Evolutionary conservation across 53 echinoderm and acorn worm genomes (phyloP).

Genomic region (Antedon mediterranea): DNA sequence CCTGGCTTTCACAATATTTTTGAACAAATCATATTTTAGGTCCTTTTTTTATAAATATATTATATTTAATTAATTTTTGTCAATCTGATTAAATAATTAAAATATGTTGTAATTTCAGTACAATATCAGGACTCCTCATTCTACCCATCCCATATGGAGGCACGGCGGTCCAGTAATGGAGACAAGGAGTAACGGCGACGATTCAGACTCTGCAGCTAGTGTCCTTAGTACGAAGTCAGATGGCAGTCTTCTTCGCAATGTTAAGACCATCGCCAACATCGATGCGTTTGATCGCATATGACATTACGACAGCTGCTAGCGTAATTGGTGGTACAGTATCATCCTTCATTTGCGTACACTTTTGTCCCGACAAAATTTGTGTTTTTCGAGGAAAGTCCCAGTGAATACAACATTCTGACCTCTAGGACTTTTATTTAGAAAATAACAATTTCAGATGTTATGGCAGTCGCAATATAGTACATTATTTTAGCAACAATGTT

Average conservation of each 20-base stretch:
- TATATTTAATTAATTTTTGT: too few species aligned
- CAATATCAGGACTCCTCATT: conserved; percentile 37
- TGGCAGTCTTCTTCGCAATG: conserved; percentile 4
- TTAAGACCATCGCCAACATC: conserved; percentile 1
- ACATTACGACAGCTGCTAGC: background rate
- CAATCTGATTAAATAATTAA: background rate
- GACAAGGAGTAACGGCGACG: conserved; percentile 53
- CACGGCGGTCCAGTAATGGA: conserved; percentile 41
- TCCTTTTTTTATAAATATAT: too few species aligned
- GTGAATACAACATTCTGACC: too few species aligned
- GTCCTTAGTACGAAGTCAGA: conserved; percentile 41
- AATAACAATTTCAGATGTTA: too few species aligned
- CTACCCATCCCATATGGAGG: conserved; percentile 51
- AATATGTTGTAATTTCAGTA: conserved; percentile 20
- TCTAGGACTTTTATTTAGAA: too few species aligned
- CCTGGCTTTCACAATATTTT: too few species aligned
- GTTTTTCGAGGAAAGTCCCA: too few species aligned
- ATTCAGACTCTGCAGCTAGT: conserved; percentile 59
- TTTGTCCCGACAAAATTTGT: too few species aligned
- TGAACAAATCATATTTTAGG: too few species aligned
- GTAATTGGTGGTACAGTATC: background rate
- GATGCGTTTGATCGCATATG: conserved; percentile 2
- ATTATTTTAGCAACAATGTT: too few species aligned
- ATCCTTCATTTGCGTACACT: too few species aligned
- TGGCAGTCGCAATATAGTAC: too few species aligned